phyloP scores from a whole-genome alignment of 2,888 invertebrate species.

The Drosophila affinis region DNA sequence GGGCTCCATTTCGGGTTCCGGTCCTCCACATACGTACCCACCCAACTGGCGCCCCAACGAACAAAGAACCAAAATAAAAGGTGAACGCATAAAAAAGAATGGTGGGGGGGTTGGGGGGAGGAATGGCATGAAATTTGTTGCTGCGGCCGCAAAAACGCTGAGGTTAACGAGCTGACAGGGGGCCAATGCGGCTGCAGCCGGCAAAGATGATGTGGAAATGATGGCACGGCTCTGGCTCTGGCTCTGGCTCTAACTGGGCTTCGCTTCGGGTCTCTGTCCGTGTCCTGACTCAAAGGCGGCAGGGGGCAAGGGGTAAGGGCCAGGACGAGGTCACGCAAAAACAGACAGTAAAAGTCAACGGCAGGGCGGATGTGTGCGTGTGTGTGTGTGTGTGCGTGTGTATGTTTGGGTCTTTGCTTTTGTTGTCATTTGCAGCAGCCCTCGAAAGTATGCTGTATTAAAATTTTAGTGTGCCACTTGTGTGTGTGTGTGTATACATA shows the following conservation, averaged over 20 bases:
- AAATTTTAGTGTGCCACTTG: constrained; percentile 79
- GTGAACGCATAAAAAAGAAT: constrained; percentile 66
- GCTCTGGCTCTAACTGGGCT: not conserved
- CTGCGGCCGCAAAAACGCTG: constrained; percentile 51
- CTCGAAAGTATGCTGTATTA: constrained; percentile 76
- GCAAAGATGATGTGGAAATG: not conserved
- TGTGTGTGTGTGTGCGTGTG: not conserved
- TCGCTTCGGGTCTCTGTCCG: not conserved
- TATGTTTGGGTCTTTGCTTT: constrained; percentile 28
- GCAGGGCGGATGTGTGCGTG: constrained; percentile 16
- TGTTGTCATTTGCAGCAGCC: constrained; percentile 71
- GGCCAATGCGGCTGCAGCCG: constrained; percentile 30
- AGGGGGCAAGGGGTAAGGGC: constrained; percentile 47
- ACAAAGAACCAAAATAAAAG: constrained; percentile 53
- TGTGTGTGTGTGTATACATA: constrained; percentile 39
- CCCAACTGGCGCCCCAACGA: constrained; percentile 8
- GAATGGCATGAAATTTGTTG: constrained; percentile 56
- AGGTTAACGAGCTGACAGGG: constrained; percentile 31
- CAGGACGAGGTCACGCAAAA: constrained; percentile 71
- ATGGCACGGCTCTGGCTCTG: not conserved
- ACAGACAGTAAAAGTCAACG: constrained; percentile 67
- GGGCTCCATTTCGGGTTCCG: constrained; percentile 22
- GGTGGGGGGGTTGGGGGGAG: no score
- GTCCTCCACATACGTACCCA: constrained; percentile 21
- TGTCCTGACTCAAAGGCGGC: constrained; percentile 19